These are phyloP conservation scores for Myotis findleyi DNA, from an alignment of 2,797 vertebrate species.

Conservation along the genomic window DNA sequence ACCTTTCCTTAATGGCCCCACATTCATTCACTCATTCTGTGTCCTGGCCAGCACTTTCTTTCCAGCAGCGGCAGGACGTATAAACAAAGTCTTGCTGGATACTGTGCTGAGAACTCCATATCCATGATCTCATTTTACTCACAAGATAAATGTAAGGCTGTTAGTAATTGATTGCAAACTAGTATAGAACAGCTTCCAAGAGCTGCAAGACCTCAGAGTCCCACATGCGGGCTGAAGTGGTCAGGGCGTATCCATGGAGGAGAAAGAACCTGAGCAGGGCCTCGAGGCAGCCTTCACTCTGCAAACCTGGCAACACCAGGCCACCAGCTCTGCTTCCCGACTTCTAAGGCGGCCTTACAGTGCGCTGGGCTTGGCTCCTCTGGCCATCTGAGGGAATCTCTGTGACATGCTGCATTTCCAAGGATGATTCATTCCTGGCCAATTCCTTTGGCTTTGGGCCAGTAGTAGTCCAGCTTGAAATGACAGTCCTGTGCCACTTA, in stretches of 20 bases:
- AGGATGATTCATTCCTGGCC: constrained; percentile 63
- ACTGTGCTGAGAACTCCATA: neutral
- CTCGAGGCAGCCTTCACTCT: neutral
- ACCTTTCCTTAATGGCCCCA: neutral
- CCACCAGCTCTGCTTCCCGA: neutral
- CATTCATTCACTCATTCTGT: neutral
- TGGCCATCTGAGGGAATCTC: neutral
- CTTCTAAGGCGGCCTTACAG: neutral
- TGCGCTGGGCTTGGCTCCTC: neutral
- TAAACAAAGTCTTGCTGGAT: neutral
- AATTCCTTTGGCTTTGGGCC: constrained; percentile 34
- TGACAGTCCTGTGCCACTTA: neutral
- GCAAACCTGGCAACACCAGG: neutral
- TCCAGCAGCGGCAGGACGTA: neutral
- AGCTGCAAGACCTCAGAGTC: neutral
- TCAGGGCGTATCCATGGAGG: neutral
- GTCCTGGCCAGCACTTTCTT: neutral
- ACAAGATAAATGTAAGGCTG: neutral
- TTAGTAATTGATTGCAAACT: constrained; percentile 39
- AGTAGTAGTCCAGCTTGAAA: constrained; percentile 9
- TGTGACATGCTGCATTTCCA: neutral
- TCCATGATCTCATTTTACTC: constrained; percentile 7
- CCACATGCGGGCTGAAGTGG: neutral
- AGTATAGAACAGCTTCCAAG: neutral
- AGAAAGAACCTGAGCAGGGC: neutral